These are phyloP conservation scores for Beroe forskalii DNA, from an alignment of 37 sponge, comb jelly and placozoan genomes.

Conservation along the genomic window DNA sequence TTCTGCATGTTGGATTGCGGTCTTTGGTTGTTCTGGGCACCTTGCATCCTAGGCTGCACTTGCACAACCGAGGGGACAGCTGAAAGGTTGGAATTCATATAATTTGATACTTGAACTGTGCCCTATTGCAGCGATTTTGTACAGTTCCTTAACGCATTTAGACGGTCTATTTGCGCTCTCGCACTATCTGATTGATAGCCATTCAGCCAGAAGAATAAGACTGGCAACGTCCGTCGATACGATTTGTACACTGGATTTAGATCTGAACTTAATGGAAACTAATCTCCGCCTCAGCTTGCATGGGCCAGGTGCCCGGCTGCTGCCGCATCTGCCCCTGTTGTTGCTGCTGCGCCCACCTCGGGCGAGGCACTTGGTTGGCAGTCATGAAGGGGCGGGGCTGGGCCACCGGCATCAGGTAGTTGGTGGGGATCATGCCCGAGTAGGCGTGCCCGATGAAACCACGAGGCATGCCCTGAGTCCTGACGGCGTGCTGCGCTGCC, in stretches of 20 bases:
- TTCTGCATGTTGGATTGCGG: conserved; percentile 58
- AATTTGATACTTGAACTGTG: no score
- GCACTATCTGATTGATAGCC: no score
- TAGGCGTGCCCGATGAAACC: conserved; percentile 64
- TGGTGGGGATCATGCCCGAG: conserved; percentile 58
- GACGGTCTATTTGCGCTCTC: no score
- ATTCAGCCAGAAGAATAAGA: no score
- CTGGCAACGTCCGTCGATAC: no score
- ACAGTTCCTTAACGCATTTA: no score
- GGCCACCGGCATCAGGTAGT: conserved; percentile 63
- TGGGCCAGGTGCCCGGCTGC: conserved; percentile 60
- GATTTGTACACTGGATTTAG: no score
- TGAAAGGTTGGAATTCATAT: no score
- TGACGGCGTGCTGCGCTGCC: conserved; percentile 72
- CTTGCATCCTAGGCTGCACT: conserved; percentile 52
- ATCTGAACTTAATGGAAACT: no score
- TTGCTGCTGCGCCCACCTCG: conserved; percentile 65
- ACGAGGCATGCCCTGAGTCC: conserved; percentile 72
- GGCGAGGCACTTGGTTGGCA: conserved; percentile 51
- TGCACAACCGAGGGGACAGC: conserved; percentile 29
- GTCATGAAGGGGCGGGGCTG: conserved; percentile 65
- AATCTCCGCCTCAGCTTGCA: neutral
- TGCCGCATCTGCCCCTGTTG: conserved; percentile 63
- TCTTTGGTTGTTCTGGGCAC: conserved; percentile 33
- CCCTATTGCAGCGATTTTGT: no score